phyloP scores from a whole-genome alignment of 2,797 vertebrate species.

The Chrosomus eos region DNA sequence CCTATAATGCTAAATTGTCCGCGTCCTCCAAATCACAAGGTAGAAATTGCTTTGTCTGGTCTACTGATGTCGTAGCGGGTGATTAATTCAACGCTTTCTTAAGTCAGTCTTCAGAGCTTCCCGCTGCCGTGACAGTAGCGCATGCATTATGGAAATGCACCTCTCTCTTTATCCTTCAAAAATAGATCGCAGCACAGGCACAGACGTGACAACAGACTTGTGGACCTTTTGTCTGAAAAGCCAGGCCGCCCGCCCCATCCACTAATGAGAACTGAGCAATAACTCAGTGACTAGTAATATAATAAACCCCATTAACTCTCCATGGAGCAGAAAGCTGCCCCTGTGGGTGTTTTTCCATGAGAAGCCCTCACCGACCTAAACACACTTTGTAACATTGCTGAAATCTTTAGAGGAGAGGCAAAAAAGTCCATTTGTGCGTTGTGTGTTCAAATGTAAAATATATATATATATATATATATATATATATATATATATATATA shows the following conservation, averaged over 20 bases:
- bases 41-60: conserved; percentile 30
- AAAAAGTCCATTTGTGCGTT: background rate
- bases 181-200: conserved; percentile 46
- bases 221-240: conserved; percentile 10
- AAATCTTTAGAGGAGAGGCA: background rate
- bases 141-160: conserved; percentile 52
- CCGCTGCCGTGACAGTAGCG: conserved; percentile 45
- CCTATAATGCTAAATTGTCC: conserved; percentile 45
- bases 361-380: background rate
- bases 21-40: conserved; percentile 41
- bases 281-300: conserved; percentile 13
- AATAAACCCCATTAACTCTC: background rate
- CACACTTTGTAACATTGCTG: background rate
- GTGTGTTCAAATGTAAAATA: too few species aligned
- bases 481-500: too few species aligned
- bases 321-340: background rate
- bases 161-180: conserved; percentile 33
- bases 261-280: conserved; percentile 37
- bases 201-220: conserved; percentile 35
- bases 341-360: background rate
- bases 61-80: conserved; percentile 41
- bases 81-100: conserved; percentile 55
- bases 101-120: conserved; percentile 49
- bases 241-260: background rate
- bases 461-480: too few species aligned